These are phyloP conservation scores for Parascotia fuliginaria DNA, from an alignment of 2,888 invertebrate genomes.

Conservation along the genomic window DNA sequence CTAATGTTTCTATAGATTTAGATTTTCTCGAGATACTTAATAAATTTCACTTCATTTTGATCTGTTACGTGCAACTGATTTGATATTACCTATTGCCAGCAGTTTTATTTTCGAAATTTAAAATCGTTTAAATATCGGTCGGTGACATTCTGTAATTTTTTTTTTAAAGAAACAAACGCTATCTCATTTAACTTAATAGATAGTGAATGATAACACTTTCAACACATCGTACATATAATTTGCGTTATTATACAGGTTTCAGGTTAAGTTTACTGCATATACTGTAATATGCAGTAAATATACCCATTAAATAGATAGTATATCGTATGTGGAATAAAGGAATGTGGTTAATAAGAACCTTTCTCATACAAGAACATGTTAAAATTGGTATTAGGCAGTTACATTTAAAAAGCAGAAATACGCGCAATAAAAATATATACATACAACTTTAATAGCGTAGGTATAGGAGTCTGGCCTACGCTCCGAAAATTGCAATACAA, in stretches of 20 bases:
- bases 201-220: conserved; percentile 9
- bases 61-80: conserved; percentile 21
- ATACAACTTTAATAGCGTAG: conserved; percentile 1
- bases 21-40: conserved; percentile 22
- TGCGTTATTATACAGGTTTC: conserved; percentile 16
- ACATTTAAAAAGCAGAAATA: conserved; percentile 2
- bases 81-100: conserved; percentile 14
- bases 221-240: conserved; percentile 18
- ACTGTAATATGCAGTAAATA: conserved; percentile 26
- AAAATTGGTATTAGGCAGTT: conserved; percentile 6
- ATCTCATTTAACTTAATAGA: conserved; percentile 22
- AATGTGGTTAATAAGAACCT: conserved; percentile 20
- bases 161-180: conserved; percentile 1
- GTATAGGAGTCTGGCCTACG: neutral
- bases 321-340: conserved; percentile 15
- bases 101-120: conserved; percentile 20
- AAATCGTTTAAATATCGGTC: conserved; percentile 26
- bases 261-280: too few relatives aligned
- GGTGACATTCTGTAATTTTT: neutral
- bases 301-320: conserved; percentile 18
- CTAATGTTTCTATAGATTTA: conserved; percentile 16
- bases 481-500: neutral
- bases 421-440: neutral
- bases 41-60: conserved; percentile 30
- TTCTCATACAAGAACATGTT: conserved; percentile 4